These are phyloP conservation scores for Ennomos quercinarius DNA, from an alignment of 2,888 invertebrate species.

Conservation along the genomic window DNA sequence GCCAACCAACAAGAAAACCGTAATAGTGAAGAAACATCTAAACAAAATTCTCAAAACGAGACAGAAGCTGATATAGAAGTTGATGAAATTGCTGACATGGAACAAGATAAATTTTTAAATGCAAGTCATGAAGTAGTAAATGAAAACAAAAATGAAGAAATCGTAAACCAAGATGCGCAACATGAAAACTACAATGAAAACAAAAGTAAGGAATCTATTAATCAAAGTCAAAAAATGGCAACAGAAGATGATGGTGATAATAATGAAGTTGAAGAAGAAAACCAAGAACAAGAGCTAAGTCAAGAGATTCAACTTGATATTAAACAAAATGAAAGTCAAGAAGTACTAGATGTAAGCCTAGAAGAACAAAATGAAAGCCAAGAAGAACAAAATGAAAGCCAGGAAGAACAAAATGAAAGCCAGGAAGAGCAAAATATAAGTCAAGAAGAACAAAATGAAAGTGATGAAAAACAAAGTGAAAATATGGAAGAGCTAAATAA, in stretches of 20 bases:
- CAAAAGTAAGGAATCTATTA: neutral
- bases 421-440: conserved; percentile 12
- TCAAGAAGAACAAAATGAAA: conserved; percentile 22
- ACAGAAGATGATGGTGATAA: conserved; percentile 18
- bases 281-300: conserved; percentile 8
- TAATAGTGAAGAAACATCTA: too few species aligned
- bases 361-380: conserved; percentile 6
- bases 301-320: conserved; percentile 21
- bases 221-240: conserved; percentile 8
- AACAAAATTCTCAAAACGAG: too few species aligned
- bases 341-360: conserved; percentile 1
- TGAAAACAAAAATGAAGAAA: conserved; percentile 6
- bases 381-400: conserved; percentile 19
- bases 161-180: conserved; percentile 5
- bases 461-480: conserved; percentile 14
- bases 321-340: conserved; percentile 9
- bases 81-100: too few species aligned
- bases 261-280: conserved; percentile 2
- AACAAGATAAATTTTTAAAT: too few species aligned
- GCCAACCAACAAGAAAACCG: too few species aligned
- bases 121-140: neutral
- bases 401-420: conserved; percentile 17
- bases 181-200: conserved; percentile 14
- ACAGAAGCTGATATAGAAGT: too few species aligned
- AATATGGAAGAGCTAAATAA: neutral